Base-by-base conservation (phyloP, 2,797 vertebrate genomes). In the Pantherophis vulpinus region DNA sequence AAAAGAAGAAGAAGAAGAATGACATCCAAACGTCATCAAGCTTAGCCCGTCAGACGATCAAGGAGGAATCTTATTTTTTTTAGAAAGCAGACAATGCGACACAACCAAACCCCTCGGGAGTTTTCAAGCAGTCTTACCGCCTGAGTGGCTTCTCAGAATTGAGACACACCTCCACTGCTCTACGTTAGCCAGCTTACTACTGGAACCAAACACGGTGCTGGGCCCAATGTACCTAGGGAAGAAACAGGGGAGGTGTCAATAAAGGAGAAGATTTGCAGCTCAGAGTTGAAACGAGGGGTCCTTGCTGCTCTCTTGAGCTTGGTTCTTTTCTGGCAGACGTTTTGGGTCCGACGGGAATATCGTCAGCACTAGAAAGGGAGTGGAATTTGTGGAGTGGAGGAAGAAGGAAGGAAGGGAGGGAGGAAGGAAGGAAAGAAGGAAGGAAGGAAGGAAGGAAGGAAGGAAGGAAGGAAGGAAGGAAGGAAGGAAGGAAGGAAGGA, bases 91-190 rank as follows among this genome's bases (percentile, higher is more conserved):
- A 9, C 10, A 5, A 66, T 4, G 2, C 29, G 37, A 1, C n/a
- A 42, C 16, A 2, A 63, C 2, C 37, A 32, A 23, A 8, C 18
- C 2, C 4, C n/a, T 47, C 2, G 2, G 55, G 55, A 10, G 32
- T 32, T 59, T 59, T 6, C 6, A 42, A 87, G 74, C 42, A 10
- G 16, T 97, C 98, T 98, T 93, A 99, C 99, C 99, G 96, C 99
- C 99, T 11, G 99, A 99, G 97, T 99, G 99, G 97, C 98, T 99
- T 96, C 99, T 98, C 95, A 99, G 98, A 96, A 99, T 99, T 0
- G 98, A 99, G 18, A 99, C 98, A 97, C 99, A 99, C 92, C 99
- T 98, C 99, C 99, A 99, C 96, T 99, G 99, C 96, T 99, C 99
- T 94, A 99, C 99, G 2, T 99, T 99, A 91, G 99, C 98, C 94